Conservation (phyloP, 2,888 invertebrate genomes). For the Leptopterna dolabrata region DNA sequence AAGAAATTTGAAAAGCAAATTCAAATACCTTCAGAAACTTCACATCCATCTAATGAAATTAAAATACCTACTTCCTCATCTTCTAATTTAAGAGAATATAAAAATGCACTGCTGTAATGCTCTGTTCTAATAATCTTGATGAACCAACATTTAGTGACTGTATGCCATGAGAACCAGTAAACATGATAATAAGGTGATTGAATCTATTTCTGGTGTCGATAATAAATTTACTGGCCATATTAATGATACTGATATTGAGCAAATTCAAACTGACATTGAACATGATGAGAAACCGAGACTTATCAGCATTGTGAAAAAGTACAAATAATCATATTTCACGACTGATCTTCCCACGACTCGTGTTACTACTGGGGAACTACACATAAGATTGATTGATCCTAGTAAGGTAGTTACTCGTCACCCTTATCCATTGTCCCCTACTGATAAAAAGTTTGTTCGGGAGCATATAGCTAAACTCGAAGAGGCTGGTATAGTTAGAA, state of each 20-base stretch:
- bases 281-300: neutral
- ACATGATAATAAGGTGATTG: neutral
- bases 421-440: slow-evolving; percentile 40
- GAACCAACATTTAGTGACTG: neutral
- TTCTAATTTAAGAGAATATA: too few relatives aligned
- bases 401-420: slow-evolving; percentile 25
- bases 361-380: slow-evolving; percentile 18
- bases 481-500: slow-evolving; percentile 47
- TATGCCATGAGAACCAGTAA: neutral
- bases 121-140: too few relatives aligned
- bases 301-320: neutral
- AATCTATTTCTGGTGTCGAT: neutral
- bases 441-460: slow-evolving; percentile 43
- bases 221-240: neutral
- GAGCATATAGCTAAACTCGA: slow-evolving; percentile 49
- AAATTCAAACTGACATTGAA: slow-evolving; percentile 11
- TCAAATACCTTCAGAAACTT: too few relatives aligned
- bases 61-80: too few relatives aligned
- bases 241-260: neutral
- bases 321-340: neutral
- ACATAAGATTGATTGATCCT: slow-evolving; percentile 21
- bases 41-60: too few relatives aligned
- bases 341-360: neutral
- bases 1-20: too few relatives aligned
- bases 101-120: too few relatives aligned